Percentiles rank a stretch among this genome's conserved stretches.
phyloP scores from a whole-genome alignment of 2,113 vertebrate species.

The Pagrus major region DNA sequence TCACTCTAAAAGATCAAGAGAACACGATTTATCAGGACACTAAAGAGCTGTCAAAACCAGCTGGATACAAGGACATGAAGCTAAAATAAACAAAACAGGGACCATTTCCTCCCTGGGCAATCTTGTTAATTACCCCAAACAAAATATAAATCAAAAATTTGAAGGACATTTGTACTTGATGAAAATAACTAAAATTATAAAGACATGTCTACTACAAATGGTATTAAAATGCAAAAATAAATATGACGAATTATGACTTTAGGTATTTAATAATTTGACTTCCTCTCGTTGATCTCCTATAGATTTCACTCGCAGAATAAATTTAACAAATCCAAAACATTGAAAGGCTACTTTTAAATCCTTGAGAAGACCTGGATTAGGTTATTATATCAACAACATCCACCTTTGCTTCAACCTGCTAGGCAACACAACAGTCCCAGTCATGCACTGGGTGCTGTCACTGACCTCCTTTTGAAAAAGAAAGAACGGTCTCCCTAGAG shows the following conservation, averaged over 20 bases:
- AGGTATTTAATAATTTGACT: background rate
- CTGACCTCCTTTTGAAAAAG: background rate
- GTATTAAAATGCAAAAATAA: background rate
- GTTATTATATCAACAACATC: background rate
- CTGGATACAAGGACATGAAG: background rate
- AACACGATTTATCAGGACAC: constrained; percentile 8
- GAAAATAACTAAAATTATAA: too few relatives aligned
- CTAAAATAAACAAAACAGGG: background rate
- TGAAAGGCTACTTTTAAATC: background rate
- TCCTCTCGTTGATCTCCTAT: background rate
- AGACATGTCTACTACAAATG: background rate
- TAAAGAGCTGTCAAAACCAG: constrained; percentile 43
- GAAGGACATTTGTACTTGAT: background rate
- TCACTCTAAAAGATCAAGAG: constrained; percentile 53
- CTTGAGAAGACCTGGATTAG: background rate
- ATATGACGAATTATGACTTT: background rate
- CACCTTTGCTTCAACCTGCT: background rate
- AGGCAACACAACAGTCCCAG: background rate
- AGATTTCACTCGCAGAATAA: background rate
- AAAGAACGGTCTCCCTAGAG: background rate
- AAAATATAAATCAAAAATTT: background rate
- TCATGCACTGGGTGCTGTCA: background rate
- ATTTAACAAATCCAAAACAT: background rate
- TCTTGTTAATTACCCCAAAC: background rate
- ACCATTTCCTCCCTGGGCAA: background rate